phyloP scores from a whole-genome alignment of 2,888 invertebrate genomes.

The Spialia ferax region DNA sequence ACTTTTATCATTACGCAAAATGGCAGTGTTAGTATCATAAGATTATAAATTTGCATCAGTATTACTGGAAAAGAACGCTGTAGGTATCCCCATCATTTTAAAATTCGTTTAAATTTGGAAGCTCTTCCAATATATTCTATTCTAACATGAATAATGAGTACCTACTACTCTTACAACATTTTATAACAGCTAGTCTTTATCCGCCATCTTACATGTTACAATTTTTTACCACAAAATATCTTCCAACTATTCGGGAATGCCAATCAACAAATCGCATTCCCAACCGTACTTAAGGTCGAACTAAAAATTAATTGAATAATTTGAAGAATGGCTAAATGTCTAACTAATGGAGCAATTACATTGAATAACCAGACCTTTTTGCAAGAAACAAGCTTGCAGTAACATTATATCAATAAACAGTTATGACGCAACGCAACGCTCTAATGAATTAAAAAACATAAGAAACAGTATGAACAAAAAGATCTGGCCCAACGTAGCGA shows the following conservation, averaged over 20 bases:
- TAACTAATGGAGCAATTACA: constrained; percentile 84
- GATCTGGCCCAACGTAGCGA: constrained; percentile 73
- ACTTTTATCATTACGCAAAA: constrained; percentile 3
- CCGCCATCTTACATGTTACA: constrained; percentile 7
- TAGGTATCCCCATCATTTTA: background rate
- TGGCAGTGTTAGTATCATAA: constrained; percentile 23
- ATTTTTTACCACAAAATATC: constrained; percentile 19
- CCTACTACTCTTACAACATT: background rate
- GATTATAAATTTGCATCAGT: background rate
- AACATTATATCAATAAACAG: constrained; percentile 50
- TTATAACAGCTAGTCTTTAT: background rate
- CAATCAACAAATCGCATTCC: constrained; percentile 55
- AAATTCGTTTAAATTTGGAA: constrained; percentile 2
- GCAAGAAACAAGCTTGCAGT: constrained; percentile 54
- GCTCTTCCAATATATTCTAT: constrained; percentile 16
- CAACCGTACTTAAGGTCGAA: constrained; percentile 70
- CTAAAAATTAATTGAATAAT: constrained; percentile 65
- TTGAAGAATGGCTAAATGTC: constrained; percentile 83
- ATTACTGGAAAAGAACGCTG: background rate
- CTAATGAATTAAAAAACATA: constrained; percentile 47
- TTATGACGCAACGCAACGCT: constrained; percentile 42
- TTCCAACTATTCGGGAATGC: constrained; percentile 53
- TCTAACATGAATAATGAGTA: background rate
- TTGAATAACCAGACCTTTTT: constrained; percentile 75
- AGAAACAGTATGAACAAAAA: constrained; percentile 59